Evolutionary conservation across 1,140 invertebrate species (phyloP).

Genomic region (Drosophila arawakana): DNA sequence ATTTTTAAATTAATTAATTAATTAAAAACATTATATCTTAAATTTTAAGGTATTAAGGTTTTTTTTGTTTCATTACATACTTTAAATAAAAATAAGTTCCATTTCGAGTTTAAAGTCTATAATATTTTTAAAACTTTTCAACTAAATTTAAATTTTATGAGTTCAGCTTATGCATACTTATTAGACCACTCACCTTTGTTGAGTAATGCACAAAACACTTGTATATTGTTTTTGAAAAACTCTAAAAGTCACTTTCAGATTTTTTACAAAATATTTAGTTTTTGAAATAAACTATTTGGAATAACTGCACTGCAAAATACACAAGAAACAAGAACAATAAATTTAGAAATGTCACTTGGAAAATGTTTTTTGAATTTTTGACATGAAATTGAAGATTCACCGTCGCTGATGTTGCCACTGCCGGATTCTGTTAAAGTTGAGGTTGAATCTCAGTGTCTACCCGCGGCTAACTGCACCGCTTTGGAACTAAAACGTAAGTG

Average conservation of each 20-base stretch:
- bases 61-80: no score
- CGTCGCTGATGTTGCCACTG: conserved; percentile 42
- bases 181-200: conserved; percentile 37
- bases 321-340: conserved; percentile 36
- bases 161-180: no score
- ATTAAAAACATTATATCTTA: no score
- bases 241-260: neutral
- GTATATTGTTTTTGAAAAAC: neutral
- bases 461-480: conserved; percentile 62
- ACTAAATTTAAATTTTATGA: no score
- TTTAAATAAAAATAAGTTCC: neutral
- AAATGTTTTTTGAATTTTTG: conserved; percentile 29
- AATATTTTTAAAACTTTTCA: no score
- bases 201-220: conserved; percentile 40
- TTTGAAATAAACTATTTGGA: neutral
- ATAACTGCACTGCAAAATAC: conserved; percentile 44
- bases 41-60: no score
- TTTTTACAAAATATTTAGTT: neutral
- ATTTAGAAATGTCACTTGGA: conserved; percentile 4
- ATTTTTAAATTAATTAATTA: no score
- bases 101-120: no score
- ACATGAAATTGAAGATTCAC: conserved; percentile 36
- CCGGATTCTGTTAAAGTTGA: conserved; percentile 1
- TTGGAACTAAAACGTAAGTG: conserved; percentile 77
- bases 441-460: conserved; percentile 10